A percentile compares a stretch with the other conserved stretches of the same genome.
Evolutionary conservation across 2,797 vertebrate genomes (phyloP).

Genomic region (Enteromius paludinosus): DNA sequence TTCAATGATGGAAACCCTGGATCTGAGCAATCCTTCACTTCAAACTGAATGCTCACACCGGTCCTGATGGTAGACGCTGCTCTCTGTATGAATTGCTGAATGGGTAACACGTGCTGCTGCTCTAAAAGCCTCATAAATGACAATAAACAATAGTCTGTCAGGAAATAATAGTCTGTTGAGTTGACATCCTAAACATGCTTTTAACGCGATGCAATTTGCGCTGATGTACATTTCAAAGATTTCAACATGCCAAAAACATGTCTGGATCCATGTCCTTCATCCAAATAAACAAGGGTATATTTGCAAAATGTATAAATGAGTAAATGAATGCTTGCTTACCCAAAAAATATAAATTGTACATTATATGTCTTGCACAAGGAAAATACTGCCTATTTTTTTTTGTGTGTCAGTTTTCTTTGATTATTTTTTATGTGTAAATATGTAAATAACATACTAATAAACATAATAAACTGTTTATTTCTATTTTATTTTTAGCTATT

Average conservation of each 20-base stretch:
- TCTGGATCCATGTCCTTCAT: background rate
- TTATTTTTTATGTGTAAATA: background rate
- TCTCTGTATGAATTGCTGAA: background rate
- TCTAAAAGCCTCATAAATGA: background rate
- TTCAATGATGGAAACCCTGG: constrained; percentile 24
- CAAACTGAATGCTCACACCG: background rate
- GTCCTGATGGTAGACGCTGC: background rate
- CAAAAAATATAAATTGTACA: background rate
- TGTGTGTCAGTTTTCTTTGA: background rate
- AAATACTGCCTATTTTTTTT: background rate
- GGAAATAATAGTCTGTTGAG: background rate
- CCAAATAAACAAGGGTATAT: background rate
- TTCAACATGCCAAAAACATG: background rate
- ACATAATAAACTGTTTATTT: background rate
- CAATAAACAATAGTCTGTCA: background rate
- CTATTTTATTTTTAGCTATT: background rate
- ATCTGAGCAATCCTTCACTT: background rate
- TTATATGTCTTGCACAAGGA: background rate
- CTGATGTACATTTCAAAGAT: background rate
- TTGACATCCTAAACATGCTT: too few species aligned
- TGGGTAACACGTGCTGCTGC: background rate
- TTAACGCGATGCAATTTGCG: background rate
- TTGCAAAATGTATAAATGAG: background rate
- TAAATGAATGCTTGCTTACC: background rate
- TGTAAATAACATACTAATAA: background rate